These are phyloP conservation scores for Takifugu flavidus DNA, from an alignment of 2,113 vertebrate genomes.

Conservation along the genomic window DNA sequence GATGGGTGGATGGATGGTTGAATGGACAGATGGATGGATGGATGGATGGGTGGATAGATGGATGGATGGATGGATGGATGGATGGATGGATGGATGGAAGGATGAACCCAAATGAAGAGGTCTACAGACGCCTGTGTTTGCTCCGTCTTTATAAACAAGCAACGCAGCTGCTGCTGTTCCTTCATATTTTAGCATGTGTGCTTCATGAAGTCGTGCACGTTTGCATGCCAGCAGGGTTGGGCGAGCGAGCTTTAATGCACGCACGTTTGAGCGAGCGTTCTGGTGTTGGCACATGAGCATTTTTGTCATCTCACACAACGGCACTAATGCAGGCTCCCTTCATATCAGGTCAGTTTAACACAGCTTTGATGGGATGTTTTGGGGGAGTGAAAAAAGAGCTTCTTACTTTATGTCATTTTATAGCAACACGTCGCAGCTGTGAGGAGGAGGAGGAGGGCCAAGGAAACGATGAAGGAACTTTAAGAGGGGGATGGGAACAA, in stretches of 20 bases:
- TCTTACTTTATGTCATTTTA: slow-evolving; percentile 6
- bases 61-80: too few species aligned
- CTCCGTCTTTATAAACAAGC: slow-evolving; percentile 53
- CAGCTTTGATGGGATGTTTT: slow-evolving; percentile 1
- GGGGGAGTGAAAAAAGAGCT: neutral
- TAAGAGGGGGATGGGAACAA: slow-evolving; percentile 26
- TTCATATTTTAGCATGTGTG: slow-evolving; percentile 19
- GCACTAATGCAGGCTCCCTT: too few species aligned
- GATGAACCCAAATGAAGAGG: slow-evolving; percentile 22
- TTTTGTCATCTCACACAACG: neutral
- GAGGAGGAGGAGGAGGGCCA: slow-evolving; percentile 42
- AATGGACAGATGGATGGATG: too few species aligned
- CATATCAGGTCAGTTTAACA: too few species aligned
- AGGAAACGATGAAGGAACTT: slow-evolving; percentile 18
- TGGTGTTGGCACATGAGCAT: too few species aligned
- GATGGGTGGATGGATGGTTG: too few species aligned
- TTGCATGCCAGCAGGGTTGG: slow-evolving; percentile 9
- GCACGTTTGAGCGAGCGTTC: slow-evolving; percentile 14
- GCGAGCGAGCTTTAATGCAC: slow-evolving; percentile 7
- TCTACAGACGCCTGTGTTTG: slow-evolving; percentile 19
- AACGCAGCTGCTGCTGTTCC: slow-evolving; percentile 36
- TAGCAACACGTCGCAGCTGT: slow-evolving; percentile 30
- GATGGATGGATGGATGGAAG: too few species aligned
- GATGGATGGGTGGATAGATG: too few species aligned
- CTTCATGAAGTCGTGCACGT: slow-evolving; percentile 27